Evolutionary conservation across 1,140 invertebrate genomes (phyloP), one percentile per base, ranked within the genome.

Genomic region (Ooceraea biroi): DNA sequence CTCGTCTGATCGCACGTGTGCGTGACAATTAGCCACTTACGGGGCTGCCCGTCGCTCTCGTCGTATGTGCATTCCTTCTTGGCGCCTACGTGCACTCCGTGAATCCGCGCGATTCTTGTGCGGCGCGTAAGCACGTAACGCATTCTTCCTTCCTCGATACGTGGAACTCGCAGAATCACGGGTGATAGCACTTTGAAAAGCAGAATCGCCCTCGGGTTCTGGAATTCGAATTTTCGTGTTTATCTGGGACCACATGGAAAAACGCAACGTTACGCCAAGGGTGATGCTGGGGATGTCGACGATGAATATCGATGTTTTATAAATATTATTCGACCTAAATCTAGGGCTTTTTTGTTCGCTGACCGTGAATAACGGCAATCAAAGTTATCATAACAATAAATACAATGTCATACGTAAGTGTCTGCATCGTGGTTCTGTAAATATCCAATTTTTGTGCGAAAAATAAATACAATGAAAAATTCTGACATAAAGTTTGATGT

Each of bases 11-110:
- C 7, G 11, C 68, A 46, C 57, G 58, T 44, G 17, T 80, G 65
- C 82, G 82, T 27, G 68, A 78, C 63, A 87, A 88, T 88, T 87
- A 84, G 46, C 61, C n/a, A n/a, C n/a, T n/a, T n/a, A n/a, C n/a
- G n/a, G n/a, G n/a, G n/a, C n/a, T n/a, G 44, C 58, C 84, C 78
- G 46, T 78, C 65, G 46, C 55, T 27, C 44, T 14, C 48, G 12
- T 10, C n/a, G 48, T 17, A 12, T 19, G 52, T 30, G 63, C 48
- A 68, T 86, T 87, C 86, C 84, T 61, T 44, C 57, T 46, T 5
- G 14, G 72, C 85, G 82, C 41, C 65, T 48, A 52, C 61, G 48
- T 58, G 48, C 65, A n/a, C 57, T 83, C 44, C 58, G 19, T 72
- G 85, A 86, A 87, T 83, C 52, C 5, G 30, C n/a, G 72, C 65